Evolutionary conservation across 2,888 invertebrate genomes (phyloP), one percentile per base, ranked within the genome.

Genomic region (Leptinotarsa peninsularis): DNA sequence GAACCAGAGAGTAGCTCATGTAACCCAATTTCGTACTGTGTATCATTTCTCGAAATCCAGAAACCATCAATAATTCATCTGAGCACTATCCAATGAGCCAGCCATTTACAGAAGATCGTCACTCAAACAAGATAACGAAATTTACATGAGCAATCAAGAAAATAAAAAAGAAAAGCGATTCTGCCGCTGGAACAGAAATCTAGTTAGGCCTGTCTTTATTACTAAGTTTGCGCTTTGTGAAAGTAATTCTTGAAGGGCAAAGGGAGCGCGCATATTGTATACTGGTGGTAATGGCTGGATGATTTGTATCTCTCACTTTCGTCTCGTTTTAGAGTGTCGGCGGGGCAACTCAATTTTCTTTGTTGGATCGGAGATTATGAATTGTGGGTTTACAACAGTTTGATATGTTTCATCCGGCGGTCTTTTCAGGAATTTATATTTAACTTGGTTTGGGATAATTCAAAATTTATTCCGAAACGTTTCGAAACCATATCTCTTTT

Each of bases 231-330:
- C 52, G 71, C 71, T 71, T 68, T 68, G 71, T 56, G 71, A 63
- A 43, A 74, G 71, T 69, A 56, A 73, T 73, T 76, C 68, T 56
- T 73, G 67, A 13, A 63, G 27, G 67, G 71, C 69, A 49, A 67
- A 49, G 49, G 67, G 23, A 18, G 50, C 50, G 68, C 68, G 68
- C 54, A 68, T 68, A 54, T 68, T 52, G 49, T 66, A 72, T 54
- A 68, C 21, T 10, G 49, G 60, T 66, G 68, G 71, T 73, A 77
- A 77, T 73, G 73, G 73, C 49, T 75, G 63, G 68, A 73, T 74
- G 74, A 77, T 77, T 77, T 77, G 75, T 75, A 75, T 75, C 75
- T 75, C 72, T 75, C 75, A 74, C 66, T 73, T 74, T 77, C 71
- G 76, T 72, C 73, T 71, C 66, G 67, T 66, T 50, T 52, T 17